Conservation (phyloP, 30 jellyfish, hydroid and myxozoan species). For the Turritopsis dohrnii region DNA sequence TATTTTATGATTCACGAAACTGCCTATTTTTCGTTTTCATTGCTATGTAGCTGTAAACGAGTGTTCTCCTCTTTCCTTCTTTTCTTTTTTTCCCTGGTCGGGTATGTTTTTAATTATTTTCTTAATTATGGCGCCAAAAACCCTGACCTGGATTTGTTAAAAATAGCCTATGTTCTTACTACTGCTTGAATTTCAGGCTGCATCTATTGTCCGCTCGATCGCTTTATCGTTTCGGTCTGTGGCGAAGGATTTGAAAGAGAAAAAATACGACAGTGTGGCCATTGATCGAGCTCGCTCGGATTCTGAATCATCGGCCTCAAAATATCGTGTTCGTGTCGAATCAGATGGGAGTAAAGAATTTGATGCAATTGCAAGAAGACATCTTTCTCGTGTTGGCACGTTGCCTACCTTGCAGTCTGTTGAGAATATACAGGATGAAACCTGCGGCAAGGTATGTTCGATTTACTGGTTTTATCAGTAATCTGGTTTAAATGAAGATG, state of each 20-base stretch:
- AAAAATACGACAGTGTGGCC: constrained; percentile 33
- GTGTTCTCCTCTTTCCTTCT: too few relatives aligned
- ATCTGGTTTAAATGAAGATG: not conserved
- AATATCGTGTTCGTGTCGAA: constrained; percentile 36
- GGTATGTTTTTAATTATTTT: too few relatives aligned
- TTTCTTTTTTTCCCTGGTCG: too few relatives aligned
- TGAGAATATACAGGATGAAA: constrained; percentile 1
- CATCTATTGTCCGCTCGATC: constrained; percentile 62
- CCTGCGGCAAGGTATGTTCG: not conserved
- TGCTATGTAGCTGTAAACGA: too few relatives aligned
- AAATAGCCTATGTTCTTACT: too few relatives aligned
- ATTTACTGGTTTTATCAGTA: not conserved
- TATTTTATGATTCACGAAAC: too few relatives aligned
- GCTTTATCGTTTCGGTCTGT: constrained; percentile 88
- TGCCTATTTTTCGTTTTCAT: too few relatives aligned
- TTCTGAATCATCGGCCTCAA: constrained; percentile 64
- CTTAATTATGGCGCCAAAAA: too few relatives aligned
- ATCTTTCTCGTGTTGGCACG: not conserved
- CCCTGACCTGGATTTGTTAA: too few relatives aligned
- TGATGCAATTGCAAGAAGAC: constrained; percentile 22
- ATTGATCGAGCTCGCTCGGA: constrained; percentile 70
- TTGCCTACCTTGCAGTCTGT: constrained; percentile 32
- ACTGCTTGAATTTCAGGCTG: not conserved
- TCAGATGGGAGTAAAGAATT: constrained; percentile 43
- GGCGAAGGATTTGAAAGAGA: constrained; percentile 64